A percentile compares a stretch with the other conserved stretches of the same genome.
Conservation (phyloP, 2,888 invertebrate genomes). For the Zaprionus bogoriensis region DNA sequence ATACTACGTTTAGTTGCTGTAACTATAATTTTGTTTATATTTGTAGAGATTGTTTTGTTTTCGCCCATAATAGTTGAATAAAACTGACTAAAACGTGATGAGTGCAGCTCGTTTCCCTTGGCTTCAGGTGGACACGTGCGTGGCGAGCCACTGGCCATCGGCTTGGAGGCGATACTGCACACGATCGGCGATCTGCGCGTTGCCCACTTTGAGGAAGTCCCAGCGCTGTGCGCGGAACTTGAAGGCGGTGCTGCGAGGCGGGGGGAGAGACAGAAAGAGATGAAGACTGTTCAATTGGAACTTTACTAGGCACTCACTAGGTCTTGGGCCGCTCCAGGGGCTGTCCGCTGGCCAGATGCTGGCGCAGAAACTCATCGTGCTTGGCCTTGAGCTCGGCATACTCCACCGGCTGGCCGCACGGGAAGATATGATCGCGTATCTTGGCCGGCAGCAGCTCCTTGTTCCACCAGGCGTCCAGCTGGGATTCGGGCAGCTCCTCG, state of each 20-base stretch:
- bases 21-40: conserved; percentile 45
- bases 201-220: conserved; percentile 79
- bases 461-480: conserved; percentile 68
- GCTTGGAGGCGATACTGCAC: conserved; percentile 67
- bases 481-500: conserved; percentile 57
- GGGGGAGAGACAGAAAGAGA: not conserved
- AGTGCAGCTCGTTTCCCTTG: not conserved
- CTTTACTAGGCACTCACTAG: conserved; percentile 66
- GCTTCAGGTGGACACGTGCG: conserved; percentile 75
- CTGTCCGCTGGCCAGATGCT: conserved; percentile 35
- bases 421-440: conserved; percentile 75
- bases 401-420: conserved; percentile 74
- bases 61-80: conserved; percentile 52
- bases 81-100: conserved; percentile 24
- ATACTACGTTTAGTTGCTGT: conserved; percentile 34
- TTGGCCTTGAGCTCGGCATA: conserved; percentile 51
- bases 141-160: conserved; percentile 61
- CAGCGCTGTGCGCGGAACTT: conserved; percentile 74
- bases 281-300: too few relatives aligned
- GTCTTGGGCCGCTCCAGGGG: conserved; percentile 63
- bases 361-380: conserved; percentile 62
- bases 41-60: conserved; percentile 68
- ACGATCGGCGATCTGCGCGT: conserved; percentile 76
- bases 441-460: conserved; percentile 70
- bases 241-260: conserved; percentile 73